These are phyloP conservation scores for Podocnemis expansa DNA, from an alignment of 2,113 vertebrate genomes.

Conservation along the genomic window DNA sequence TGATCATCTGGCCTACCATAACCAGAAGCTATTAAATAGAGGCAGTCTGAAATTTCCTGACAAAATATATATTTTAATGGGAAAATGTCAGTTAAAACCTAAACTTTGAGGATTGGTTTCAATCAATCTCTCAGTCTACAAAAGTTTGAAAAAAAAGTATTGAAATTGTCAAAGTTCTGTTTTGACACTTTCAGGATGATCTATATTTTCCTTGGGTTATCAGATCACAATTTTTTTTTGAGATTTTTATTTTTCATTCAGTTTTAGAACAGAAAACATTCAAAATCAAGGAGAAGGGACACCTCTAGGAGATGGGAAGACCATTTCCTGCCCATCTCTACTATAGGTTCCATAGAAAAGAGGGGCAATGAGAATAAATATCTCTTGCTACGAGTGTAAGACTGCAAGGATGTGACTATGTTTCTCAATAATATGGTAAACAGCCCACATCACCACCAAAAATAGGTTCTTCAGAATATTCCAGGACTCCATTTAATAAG, in stretches of 20 bases:
- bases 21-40: not conserved
- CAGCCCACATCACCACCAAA: not conserved
- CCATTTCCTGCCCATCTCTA: not conserved
- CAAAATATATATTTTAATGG: not conserved
- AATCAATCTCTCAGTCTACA: not conserved
- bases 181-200: not conserved
- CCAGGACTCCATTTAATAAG: not conserved
- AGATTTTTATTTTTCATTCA: not conserved
- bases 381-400: not conserved
- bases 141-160: not conserved
- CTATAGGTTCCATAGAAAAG: fast-evolving
- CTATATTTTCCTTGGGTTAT: not conserved
- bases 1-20: not conserved
- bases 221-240: not conserved
- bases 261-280: not conserved
- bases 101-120: not conserved
- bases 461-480: not conserved
- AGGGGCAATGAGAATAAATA: not conserved
- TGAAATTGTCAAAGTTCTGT: not conserved
- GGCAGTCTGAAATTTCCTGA: not conserved
- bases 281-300: not conserved
- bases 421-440: not conserved
- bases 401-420: not conserved
- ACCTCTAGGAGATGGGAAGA: not conserved
- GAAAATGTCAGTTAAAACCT: not conserved